Evolutionary conservation across 2,797 vertebrate species (phyloP).

Genomic region (Mico argentatus): DNA sequence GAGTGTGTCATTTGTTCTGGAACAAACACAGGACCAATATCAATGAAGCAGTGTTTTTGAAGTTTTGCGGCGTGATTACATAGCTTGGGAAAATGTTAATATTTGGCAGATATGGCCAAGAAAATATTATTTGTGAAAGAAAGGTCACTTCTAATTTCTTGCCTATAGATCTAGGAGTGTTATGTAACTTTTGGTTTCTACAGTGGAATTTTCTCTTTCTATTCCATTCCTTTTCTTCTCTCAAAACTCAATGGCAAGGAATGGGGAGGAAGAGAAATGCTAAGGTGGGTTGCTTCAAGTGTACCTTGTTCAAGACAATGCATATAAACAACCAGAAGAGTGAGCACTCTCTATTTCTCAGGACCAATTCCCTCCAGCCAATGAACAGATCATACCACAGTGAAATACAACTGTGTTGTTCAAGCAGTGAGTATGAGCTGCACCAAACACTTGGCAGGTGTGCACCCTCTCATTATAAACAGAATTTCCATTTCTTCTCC

Average conservation of each 20-base stretch:
- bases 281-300: too few species aligned
- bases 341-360: neutral
- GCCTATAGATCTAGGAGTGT: neutral
- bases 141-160: neutral
- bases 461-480: neutral
- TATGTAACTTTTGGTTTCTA: neutral
- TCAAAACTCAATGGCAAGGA: neutral
- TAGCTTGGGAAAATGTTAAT: conserved; percentile 16
- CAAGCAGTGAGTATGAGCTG: neutral
- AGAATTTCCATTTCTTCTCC: neutral
- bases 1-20: neutral
- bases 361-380: neutral
- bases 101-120: neutral
- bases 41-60: neutral
- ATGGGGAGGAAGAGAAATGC: neutral
- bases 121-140: neutral
- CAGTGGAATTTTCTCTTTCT: neutral
- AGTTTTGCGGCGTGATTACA: neutral
- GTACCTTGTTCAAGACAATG: neutral
- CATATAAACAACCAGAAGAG: neutral
- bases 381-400: neutral
- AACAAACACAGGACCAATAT: neutral
- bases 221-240: neutral
- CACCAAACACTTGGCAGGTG: neutral
- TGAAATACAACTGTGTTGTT: neutral